Evolutionary conservation across 30 jellyfish, hydroid and myxozoan species (phyloP).

Genomic region (Hydractinia symbiolongicarpus): DNA sequence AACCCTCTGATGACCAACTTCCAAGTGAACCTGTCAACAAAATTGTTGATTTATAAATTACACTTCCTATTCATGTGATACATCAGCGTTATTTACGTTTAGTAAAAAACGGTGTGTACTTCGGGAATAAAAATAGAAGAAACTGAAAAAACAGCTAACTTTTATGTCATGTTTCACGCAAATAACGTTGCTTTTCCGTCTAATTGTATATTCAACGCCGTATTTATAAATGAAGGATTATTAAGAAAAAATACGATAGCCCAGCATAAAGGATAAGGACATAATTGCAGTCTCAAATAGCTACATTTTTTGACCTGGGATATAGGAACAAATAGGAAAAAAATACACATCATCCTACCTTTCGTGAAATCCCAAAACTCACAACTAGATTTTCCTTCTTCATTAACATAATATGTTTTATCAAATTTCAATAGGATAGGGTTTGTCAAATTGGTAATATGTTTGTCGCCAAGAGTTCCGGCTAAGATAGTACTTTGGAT

Average conservation of each 20-base stretch:
- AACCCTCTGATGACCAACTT: constrained; percentile 21
- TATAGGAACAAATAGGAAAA: too few relatives aligned
- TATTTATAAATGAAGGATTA: not conserved
- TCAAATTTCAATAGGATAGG: constrained; percentile 26
- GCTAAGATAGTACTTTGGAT: constrained; percentile 68
- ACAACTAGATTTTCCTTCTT: constrained; percentile 25
- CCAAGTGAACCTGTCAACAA: not conserved
- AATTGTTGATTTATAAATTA: not conserved
- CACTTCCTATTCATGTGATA: not conserved
- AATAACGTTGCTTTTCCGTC: too few relatives aligned
- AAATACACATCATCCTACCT: not conserved
- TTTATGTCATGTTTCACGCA: too few relatives aligned
- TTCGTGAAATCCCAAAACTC: constrained; percentile 30
- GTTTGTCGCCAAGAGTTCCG: constrained; percentile 54
- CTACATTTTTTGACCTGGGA: not conserved
- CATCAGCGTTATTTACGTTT: not conserved
- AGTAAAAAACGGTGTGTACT: too few relatives aligned
- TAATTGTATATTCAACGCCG: too few relatives aligned
- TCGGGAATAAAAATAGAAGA: too few relatives aligned
- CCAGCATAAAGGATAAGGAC: not conserved
- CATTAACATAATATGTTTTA: constrained; percentile 8
- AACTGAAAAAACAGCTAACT: too few relatives aligned
- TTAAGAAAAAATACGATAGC: not conserved
- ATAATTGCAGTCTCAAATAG: not conserved
- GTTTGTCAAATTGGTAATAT: constrained; percentile 35